Evolutionary conservation across 2,113 vertebrate genomes (phyloP).

Genomic region (Brachypodius melanocephalos): DNA sequence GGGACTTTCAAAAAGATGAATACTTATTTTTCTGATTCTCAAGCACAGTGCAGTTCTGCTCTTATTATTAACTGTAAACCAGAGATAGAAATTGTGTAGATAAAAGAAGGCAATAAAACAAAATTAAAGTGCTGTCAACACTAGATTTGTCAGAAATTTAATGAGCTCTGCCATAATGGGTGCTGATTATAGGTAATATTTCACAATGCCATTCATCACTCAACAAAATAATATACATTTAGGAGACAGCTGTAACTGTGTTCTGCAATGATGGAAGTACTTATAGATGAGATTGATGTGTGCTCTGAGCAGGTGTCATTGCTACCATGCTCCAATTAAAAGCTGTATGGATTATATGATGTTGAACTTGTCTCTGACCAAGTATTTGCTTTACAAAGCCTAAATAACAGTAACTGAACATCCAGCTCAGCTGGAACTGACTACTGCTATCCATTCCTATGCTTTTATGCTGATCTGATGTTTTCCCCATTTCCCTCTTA

Average conservation of each 20-base stretch:
- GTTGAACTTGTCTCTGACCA: background rate
- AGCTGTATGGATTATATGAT: background rate
- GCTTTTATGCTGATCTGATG: background rate
- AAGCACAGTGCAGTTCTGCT: background rate
- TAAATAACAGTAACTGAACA: background rate
- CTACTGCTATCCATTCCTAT: background rate
- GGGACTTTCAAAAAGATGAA: background rate
- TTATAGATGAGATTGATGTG: background rate
- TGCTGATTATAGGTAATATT: slow-evolving; percentile 32
- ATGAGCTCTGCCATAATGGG: slow-evolving; percentile 27
- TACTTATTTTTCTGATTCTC: slow-evolving; percentile 25
- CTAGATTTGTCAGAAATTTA: slow-evolving; percentile 15
- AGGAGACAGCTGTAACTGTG: background rate
- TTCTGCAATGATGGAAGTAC: background rate
- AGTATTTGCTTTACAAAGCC: background rate
- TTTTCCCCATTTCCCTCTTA: background rate
- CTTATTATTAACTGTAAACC: slow-evolving; percentile 31
- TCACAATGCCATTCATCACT: slow-evolving; percentile 18
- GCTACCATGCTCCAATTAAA: background rate
- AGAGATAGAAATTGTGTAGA: background rate
- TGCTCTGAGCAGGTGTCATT: background rate
- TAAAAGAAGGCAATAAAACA: slow-evolving; percentile 49
- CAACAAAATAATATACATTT: slow-evolving; percentile 16
- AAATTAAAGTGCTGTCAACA: slow-evolving; percentile 59
- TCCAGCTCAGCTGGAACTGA: background rate